Evolutionary conservation across 2,888 invertebrate genomes (phyloP), one percentile per base, ranked within the genome.

Genomic region (Synergus itoensis): DNA sequence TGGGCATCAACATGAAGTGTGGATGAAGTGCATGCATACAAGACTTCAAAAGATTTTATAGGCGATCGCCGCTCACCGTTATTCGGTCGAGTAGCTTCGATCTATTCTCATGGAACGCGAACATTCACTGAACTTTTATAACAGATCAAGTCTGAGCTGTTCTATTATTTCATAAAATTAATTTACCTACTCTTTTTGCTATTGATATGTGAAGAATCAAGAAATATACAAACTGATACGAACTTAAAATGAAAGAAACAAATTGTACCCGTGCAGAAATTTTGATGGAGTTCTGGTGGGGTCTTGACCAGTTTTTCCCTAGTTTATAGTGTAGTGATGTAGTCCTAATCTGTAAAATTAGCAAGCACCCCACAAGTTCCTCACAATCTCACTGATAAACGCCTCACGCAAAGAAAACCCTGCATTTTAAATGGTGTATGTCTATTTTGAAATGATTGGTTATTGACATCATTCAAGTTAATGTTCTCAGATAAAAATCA

Each of bases 1-100:
- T 8, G 28, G 48, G 8, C 36, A 67, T 69, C 48, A 63, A 63
- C 16, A n/a, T 21, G 43, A 67, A 21, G 16, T 64, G 40, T 4
- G 1, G n/a, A 43, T 67, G 21, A 67, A 45, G 45, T 67, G 45
- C 67, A 21, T 48, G 8, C 45, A 69, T 64, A 41, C n/a, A 65
- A 48, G 14, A 69, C 69, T 28, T 48, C 48, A 69, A 69, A 69
- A 69, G 16, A 69, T 67, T 67, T 43, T 43, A 67, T 67, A 45
- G 43, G 43, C 43, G 3, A 45, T 41, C 64, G 64, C 36, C 64
- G 64, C n/a, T 64, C 64, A 64, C 64, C 40, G 64, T 64, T 64
- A 41, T 69, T 45, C 45, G 28, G 45, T 69, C 45, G 45, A 69
- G 45, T 69, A 45, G 14, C 45, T 69, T 11, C 28, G 21, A 69